Evolutionary conservation across 2,888 invertebrate species (phyloP).

Genomic region (Lissocephala sabroskyi): DNA sequence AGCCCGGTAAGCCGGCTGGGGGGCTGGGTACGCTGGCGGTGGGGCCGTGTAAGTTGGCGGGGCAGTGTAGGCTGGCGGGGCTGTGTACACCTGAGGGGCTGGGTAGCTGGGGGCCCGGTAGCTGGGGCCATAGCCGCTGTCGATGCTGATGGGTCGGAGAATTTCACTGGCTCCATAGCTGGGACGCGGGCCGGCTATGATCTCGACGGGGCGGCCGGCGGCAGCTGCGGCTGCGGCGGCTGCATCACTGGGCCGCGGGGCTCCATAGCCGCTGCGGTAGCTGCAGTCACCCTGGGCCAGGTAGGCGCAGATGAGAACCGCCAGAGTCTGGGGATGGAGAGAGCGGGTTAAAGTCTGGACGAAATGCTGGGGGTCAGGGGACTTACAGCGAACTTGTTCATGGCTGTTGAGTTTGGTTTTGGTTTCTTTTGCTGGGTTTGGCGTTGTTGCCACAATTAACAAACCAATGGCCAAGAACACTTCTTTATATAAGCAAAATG

Average conservation of each 20-base stretch:
- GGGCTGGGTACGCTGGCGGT: no score
- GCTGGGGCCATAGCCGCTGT: conserved; percentile 27
- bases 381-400: conserved; percentile 65
- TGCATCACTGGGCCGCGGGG: conserved; percentile 30
- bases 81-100: neutral
- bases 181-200: conserved; percentile 32
- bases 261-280: conserved; percentile 6
- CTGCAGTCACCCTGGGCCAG: conserved; percentile 38
- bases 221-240: conserved; percentile 31
- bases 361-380: conserved; percentile 18
- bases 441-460: conserved; percentile 57
- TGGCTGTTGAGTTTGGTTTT: conserved; percentile 35
- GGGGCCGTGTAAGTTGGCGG: no score
- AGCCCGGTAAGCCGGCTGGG: no score
- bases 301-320: conserved; percentile 46
- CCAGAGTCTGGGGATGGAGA: conserved; percentile 42
- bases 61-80: conserved; percentile 1
- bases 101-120: conserved; percentile 6
- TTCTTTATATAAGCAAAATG: conserved; percentile 60
- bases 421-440: conserved; percentile 44
- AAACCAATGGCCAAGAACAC: conserved; percentile 47
- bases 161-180: conserved; percentile 31
- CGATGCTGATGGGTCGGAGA: conserved; percentile 34
- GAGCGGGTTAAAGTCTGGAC: conserved; percentile 10
- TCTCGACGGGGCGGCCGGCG: conserved; percentile 36